Conservation (phyloP, 2,113 vertebrate species). For the Calidris pygmaea region DNA sequence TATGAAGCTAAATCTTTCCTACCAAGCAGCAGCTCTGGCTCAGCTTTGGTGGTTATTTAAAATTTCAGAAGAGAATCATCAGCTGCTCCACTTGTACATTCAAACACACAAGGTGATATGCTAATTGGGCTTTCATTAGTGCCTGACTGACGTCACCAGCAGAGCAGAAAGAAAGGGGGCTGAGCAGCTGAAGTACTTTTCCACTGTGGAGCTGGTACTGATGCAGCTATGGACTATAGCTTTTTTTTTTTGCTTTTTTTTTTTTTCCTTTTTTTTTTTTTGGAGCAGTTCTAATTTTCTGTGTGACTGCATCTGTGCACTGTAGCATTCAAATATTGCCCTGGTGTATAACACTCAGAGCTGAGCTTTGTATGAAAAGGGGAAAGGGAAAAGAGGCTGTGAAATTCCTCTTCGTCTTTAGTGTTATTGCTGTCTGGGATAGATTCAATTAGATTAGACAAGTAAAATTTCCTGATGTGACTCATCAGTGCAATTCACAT, state of each 20-base stretch:
- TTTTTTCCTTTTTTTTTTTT: neutral
- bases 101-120: slow-evolving; percentile 39
- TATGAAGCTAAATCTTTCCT: slow-evolving; percentile 40
- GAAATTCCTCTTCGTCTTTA: neutral
- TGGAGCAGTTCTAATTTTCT: slow-evolving; percentile 32
- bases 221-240: neutral
- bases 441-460: slow-evolving; percentile 33
- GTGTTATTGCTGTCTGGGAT: slow-evolving; percentile 1
- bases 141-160: slow-evolving; percentile 29
- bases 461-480: neutral
- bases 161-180: neutral
- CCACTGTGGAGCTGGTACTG: slow-evolving; percentile 31
- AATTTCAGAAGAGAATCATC: slow-evolving; percentile 36
- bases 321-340: slow-evolving; percentile 39
- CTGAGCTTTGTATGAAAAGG: slow-evolving; percentile 22
- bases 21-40: slow-evolving; percentile 2
- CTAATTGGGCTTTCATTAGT: slow-evolving; percentile 43
- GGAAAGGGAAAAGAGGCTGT: neutral
- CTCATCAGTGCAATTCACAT: neutral
- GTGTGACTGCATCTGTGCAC: neutral
- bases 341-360: slow-evolving; percentile 20
- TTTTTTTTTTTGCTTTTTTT: neutral
- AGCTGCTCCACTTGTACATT: slow-evolving; percentile 31
- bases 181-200: slow-evolving; percentile 55
- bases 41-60: slow-evolving; percentile 30